phyloP scores from a whole-genome alignment of 2,888 invertebrate species.

The Sialis lutaria region DNA sequence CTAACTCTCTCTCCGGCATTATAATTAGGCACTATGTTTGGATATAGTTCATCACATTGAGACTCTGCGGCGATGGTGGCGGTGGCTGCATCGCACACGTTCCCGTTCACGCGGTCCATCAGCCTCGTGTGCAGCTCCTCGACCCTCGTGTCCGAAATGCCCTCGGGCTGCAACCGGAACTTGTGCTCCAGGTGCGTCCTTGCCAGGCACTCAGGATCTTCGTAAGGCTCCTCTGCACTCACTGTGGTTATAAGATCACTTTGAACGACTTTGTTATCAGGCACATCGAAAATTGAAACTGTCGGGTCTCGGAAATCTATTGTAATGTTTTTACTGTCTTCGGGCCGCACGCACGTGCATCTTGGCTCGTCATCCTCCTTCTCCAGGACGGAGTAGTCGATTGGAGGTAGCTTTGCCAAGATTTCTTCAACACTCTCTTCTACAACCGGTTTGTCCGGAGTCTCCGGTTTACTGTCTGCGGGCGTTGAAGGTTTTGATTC shows the following conservation, averaged over 20 bases:
- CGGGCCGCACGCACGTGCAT: constrained; percentile 19
- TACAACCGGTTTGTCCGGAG: constrained; percentile 2
- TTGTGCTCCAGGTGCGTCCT: constrained; percentile 29
- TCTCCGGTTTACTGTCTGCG: constrained; percentile 5
- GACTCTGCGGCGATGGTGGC: background rate
- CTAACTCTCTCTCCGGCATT: constrained; percentile 5
- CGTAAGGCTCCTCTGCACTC: constrained; percentile 9
- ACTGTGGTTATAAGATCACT: constrained; percentile 10
- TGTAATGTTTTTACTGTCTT: constrained; percentile 8
- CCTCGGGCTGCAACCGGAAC: constrained; percentile 27
- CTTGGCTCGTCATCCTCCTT: constrained; percentile 16
- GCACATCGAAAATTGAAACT: constrained; percentile 6
- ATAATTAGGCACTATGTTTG: constrained; percentile 26
- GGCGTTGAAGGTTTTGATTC: constrained; percentile 5
- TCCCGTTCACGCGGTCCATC: constrained; percentile 22
- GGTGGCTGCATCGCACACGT: constrained; percentile 12
- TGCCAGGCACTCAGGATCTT: constrained; percentile 29
- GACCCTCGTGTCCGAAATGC: constrained; percentile 27
- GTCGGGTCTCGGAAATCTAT: constrained; percentile 2
- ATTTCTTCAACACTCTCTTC: constrained; percentile 39
- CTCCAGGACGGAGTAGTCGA: constrained; percentile 28
- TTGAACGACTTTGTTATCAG: background rate
- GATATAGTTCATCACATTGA: constrained; percentile 15
- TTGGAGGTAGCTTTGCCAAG: constrained; percentile 44
- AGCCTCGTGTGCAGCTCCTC: constrained; percentile 26